Evolutionary conservation across 2,113 vertebrate species (phyloP).

Genomic region (Pristiophorus japonicus): DNA sequence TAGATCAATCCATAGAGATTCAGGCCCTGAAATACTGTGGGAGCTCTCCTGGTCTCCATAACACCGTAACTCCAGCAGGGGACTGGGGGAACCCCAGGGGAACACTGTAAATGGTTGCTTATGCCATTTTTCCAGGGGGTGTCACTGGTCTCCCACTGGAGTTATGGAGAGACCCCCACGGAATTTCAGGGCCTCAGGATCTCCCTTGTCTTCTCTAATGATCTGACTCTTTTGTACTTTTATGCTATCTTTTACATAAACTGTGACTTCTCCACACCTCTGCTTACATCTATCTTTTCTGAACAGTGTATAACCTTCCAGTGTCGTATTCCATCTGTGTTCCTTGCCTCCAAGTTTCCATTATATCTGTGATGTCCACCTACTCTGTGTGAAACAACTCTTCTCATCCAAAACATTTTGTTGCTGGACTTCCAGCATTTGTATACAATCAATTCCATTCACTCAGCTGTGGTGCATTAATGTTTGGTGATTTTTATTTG

Average conservation of each 20-base stretch:
- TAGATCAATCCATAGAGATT: not conserved
- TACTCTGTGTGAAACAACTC: not conserved
- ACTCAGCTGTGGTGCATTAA: not conserved
- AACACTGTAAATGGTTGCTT: not conserved
- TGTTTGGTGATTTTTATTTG: not conserved
- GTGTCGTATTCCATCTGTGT: not conserved
- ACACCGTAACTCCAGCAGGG: not conserved
- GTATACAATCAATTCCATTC: not conserved
- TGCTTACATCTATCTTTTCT: not conserved
- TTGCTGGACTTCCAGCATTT: not conserved
- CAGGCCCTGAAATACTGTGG: not conserved
- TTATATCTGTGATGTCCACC: not conserved
- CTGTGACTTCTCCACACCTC: not conserved
- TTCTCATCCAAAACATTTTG: not conserved
- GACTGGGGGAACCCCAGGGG: not conserved
- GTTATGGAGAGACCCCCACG: not conserved
- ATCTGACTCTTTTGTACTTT: not conserved
- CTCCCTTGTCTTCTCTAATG: not conserved
- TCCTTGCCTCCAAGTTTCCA: not conserved
- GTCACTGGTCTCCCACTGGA: not conserved
- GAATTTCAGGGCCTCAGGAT: not conserved
- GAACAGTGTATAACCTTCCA: not conserved
- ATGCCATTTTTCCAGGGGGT: not conserved
- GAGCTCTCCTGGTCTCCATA: not conserved
- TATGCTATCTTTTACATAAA: not conserved